Conservation (phyloP, 2,113 vertebrate species). For the Chloropsis hardwickii region DNA sequence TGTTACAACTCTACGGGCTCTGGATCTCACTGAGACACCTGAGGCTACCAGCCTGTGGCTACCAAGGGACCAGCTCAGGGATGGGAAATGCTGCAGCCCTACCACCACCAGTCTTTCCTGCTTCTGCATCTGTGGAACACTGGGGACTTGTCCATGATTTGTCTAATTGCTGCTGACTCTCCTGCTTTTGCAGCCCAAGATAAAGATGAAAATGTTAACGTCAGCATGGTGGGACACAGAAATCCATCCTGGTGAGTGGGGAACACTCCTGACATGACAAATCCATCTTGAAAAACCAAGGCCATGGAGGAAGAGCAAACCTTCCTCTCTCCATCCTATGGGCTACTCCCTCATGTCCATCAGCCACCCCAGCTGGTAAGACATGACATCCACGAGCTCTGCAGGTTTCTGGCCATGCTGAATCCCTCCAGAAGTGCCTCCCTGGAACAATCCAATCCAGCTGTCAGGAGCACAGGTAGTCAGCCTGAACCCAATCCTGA, state of each 20-base stretch:
- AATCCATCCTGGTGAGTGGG: background rate
- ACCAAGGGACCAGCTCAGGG: rapidly evolving
- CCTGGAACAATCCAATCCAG: background rate
- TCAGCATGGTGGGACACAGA: background rate
- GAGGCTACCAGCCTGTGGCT: background rate
- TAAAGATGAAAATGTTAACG: background rate
- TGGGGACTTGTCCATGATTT: background rate
- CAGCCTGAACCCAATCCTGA: background rate
- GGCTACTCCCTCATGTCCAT: background rate
- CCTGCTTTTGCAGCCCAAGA: background rate
- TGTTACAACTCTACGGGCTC: background rate
- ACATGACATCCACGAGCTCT: rapidly evolving
- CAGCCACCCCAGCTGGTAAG: background rate
- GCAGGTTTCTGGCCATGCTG: background rate
- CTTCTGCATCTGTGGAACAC: background rate
- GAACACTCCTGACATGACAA: background rate
- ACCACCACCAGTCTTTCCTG: background rate
- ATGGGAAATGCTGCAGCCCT: background rate
- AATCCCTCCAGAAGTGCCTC: background rate
- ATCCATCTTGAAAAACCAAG: background rate
- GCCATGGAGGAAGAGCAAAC: background rate
- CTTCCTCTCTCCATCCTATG: background rate
- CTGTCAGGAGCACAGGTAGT: background rate
- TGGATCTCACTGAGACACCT: background rate
- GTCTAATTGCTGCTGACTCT: background rate